These are phyloP conservation scores for Azemiops feae DNA, from an alignment of 2,113 vertebrate genomes.

Conservation along the genomic window DNA sequence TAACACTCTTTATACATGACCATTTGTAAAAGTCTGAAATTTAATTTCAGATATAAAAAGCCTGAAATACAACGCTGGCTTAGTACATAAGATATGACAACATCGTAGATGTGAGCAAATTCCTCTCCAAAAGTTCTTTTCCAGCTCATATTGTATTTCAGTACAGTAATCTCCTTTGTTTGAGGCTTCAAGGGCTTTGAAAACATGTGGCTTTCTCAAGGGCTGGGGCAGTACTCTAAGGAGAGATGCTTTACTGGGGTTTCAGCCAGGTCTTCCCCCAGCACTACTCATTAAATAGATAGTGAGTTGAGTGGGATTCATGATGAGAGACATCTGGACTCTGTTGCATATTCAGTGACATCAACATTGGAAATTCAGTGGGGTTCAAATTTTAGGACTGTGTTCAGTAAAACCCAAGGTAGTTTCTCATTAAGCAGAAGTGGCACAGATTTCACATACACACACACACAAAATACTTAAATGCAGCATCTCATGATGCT, in stretches of 20 bases:
- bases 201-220: background rate
- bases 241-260: background rate
- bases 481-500: background rate
- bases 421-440: background rate
- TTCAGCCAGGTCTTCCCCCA: background rate
- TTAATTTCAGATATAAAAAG: background rate
- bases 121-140: background rate
- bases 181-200: background rate
- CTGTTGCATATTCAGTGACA: background rate
- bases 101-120: background rate
- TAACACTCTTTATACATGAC: background rate
- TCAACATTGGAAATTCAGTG: background rate
- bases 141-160: background rate
- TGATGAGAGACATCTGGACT: background rate
- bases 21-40: background rate
- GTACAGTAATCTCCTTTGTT: background rate
- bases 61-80: background rate
- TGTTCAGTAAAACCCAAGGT: background rate
- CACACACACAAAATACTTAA: background rate
- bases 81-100: background rate
- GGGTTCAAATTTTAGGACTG: background rate
- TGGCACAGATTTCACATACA: background rate
- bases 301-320: background rate
- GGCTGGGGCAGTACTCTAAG: background rate
- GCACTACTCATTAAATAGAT: background rate